Evolutionary conservation across 92 coral and sea anemone species (phyloP).

Genomic region (Epizoanthus illoricatus): DNA sequence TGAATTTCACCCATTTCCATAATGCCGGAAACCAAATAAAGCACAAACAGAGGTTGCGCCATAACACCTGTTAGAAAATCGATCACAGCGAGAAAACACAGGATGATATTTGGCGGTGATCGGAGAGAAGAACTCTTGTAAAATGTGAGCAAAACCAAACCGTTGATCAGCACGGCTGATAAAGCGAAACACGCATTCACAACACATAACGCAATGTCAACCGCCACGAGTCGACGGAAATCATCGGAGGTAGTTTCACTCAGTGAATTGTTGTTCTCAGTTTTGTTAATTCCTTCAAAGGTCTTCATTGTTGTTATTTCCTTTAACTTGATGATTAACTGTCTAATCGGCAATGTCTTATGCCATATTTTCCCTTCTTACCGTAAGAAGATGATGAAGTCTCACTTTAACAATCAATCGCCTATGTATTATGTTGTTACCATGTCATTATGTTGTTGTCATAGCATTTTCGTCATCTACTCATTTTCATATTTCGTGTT

Average conservation of each 20-base stretch:
- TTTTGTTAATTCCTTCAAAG: not conserved
- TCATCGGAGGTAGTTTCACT: not conserved
- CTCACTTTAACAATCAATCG: too few species aligned
- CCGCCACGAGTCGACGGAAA: not conserved
- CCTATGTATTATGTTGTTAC: too few species aligned
- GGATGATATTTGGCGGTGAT: not conserved
- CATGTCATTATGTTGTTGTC: too few species aligned
- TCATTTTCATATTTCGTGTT: too few species aligned
- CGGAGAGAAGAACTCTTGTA: slow-evolving; percentile 17
- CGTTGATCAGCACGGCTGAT: not conserved
- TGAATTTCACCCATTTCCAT: not conserved
- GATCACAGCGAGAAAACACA: not conserved
- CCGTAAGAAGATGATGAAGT: too few species aligned
- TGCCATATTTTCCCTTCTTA: not conserved
- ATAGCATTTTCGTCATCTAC: too few species aligned
- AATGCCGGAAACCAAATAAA: not conserved
- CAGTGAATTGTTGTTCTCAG: not conserved
- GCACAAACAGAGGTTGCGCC: slow-evolving; percentile 16
- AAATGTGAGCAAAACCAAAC: not conserved
- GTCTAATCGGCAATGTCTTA: not conserved
- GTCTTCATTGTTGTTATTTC: not conserved
- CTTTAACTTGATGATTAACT: not conserved
- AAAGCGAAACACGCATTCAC: slow-evolving; percentile 1
- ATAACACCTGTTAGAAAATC: not conserved
- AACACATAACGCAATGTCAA: not conserved